Conservation (phyloP, 92 coral and sea anemone species). For the Palythoa heliodiscus region DNA sequence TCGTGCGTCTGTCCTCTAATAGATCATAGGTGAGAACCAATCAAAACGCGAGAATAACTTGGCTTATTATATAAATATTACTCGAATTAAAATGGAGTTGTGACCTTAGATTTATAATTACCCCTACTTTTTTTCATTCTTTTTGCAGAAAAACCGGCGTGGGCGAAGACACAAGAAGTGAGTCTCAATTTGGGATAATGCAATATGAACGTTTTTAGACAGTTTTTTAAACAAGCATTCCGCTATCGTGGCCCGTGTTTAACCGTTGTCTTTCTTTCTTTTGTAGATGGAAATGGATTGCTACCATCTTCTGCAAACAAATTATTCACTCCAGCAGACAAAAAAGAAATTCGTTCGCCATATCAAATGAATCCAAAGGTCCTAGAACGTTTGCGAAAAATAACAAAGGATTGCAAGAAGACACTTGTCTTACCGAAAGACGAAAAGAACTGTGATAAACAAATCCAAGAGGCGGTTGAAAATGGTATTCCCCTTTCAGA, state of each 20-base stretch:
- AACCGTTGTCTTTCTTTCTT: not conserved
- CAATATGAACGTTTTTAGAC: not conserved
- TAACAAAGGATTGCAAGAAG: constrained; percentile 23
- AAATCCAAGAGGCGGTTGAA: constrained; percentile 4
- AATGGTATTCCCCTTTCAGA: constrained; percentile 25
- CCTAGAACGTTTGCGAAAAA: not conserved
- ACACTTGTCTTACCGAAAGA: not conserved
- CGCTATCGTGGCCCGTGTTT: not conserved
- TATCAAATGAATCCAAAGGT: constrained; percentile 8
- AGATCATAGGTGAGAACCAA: no score
- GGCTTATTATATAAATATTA: not conserved
- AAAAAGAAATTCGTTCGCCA: not conserved
- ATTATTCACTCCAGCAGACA: not conserved
- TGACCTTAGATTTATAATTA: no score
- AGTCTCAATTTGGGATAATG: not conserved
- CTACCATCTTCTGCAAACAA: not conserved
- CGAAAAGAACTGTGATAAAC: not conserved
- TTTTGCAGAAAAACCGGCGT: not conserved
- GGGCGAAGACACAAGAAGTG: not conserved
- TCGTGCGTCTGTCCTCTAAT: no score
- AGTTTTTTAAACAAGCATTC: not conserved
- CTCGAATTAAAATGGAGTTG: not conserved
- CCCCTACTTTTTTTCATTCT: not conserved
- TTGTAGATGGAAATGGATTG: constrained; percentile 4
- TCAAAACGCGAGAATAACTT: no score